phyloP scores from a whole-genome alignment of 2,113 vertebrate species.

The Sprattus sprattus region DNA sequence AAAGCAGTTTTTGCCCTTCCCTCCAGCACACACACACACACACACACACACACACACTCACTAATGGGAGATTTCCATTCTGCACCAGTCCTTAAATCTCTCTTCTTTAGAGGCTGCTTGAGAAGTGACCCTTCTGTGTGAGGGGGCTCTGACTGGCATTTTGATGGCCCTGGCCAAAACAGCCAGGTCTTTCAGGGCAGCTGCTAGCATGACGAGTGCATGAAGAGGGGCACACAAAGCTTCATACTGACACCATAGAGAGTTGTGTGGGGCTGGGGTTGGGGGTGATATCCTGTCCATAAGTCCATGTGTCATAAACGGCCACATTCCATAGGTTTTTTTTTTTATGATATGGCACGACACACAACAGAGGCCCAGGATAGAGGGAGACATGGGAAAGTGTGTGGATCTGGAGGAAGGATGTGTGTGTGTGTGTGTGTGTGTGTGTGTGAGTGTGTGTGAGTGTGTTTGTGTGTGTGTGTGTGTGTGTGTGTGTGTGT shows the following conservation, averaged over 20 bases:
- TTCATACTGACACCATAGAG: constrained; percentile 15
- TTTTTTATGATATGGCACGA: constrained; percentile 22
- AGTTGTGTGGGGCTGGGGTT: background rate
- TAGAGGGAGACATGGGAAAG: background rate
- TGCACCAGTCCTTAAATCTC: background rate
- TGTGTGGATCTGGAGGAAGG: background rate
- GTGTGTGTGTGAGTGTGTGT: background rate
- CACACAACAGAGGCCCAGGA: background rate
- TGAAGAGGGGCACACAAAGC: constrained; percentile 26
- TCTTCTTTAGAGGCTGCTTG: background rate
- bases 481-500: background rate
- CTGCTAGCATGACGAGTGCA: constrained; percentile 24
- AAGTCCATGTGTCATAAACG: background rate
- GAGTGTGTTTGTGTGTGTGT: constrained; percentile 10
- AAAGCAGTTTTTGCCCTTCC: constrained; percentile 20
- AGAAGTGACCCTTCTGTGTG: background rate
- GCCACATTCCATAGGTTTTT: background rate
- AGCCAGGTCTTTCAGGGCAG: constrained; percentile 36
- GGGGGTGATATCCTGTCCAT: background rate
- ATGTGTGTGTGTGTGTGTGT: background rate
- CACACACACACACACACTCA: background rate
- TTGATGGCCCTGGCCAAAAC: constrained; percentile 26
- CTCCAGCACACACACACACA: constrained; percentile 20
- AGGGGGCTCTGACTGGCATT: constrained; percentile 25
- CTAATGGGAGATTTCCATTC: background rate